Conservation (phyloP, 2,797 vertebrate species). For the Bryconaethiops microstoma region DNA sequence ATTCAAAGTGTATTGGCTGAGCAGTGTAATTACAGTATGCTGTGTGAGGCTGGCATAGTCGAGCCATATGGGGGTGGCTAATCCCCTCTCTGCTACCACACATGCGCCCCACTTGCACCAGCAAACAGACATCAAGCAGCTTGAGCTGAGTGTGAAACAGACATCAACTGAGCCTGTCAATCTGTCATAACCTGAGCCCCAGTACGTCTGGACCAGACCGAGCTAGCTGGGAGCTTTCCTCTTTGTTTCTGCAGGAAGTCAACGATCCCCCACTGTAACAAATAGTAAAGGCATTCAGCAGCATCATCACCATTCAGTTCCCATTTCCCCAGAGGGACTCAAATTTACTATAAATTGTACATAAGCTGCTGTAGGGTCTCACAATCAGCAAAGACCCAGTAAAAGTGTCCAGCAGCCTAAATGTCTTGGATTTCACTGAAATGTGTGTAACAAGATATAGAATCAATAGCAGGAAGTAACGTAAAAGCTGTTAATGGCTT, state of each 20-base stretch:
- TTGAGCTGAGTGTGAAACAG: conserved; percentile 28
- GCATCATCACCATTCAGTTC: conserved; percentile 46
- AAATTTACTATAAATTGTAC: conserved; percentile 49
- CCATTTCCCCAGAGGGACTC: conserved; percentile 20
- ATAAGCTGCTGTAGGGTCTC: conserved; percentile 20
- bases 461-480: background rate
- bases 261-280: conserved; percentile 32
- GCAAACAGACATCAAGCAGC: conserved; percentile 49
- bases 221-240: conserved; percentile 24
- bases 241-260: conserved; percentile 13
- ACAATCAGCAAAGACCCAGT: background rate
- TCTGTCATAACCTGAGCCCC: conserved; percentile 32
- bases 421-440: conserved; percentile 3
- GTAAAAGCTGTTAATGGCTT: background rate
- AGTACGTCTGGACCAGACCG: conserved; percentile 12
- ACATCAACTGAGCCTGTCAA: conserved; percentile 47
- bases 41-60: conserved; percentile 27
- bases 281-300: conserved; percentile 8
- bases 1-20: conserved; percentile 46
- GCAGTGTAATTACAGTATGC: conserved; percentile 47
- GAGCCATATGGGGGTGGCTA: conserved; percentile 36
- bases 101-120: conserved; percentile 46
- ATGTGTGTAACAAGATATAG: background rate
- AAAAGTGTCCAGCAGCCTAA: background rate
- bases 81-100: conserved; percentile 12